Percentiles rank a stretch among this genome's conserved stretches.
These are phyloP conservation scores for Zalophus californianus DNA, from an alignment of 2,797 vertebrate genomes.

Conservation along the genomic window DNA sequence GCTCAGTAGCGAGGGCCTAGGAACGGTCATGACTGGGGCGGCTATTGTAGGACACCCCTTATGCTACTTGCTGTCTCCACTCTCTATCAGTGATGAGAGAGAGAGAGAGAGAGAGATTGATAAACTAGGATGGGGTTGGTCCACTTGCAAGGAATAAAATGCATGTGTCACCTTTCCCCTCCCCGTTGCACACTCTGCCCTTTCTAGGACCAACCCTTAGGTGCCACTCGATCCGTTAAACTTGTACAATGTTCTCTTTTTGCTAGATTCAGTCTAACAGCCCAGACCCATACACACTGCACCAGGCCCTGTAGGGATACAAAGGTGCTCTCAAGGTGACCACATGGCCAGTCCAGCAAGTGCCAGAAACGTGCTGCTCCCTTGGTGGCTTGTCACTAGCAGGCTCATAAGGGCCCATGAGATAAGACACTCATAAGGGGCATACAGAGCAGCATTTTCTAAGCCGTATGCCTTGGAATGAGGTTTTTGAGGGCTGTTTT, in stretches of 20 bases:
- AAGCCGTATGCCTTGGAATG: not conserved
- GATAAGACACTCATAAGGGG: not conserved
- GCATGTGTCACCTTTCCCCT: too few relatives aligned
- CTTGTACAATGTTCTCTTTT: not conserved
- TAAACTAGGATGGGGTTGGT: not conserved
- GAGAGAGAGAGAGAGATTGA: not conserved
- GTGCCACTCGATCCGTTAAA: too few relatives aligned
- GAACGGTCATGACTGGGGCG: not conserved
- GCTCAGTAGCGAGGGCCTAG: not conserved
- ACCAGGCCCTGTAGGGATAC: not conserved
- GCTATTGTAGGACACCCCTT: not conserved
- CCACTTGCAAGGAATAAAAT: not conserved
- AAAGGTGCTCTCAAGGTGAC: not conserved
- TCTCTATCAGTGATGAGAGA: not conserved
- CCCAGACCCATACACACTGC: too few relatives aligned
- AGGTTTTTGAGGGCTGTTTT: not conserved
- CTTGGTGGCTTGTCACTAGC: not conserved
- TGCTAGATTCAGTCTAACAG: not conserved
- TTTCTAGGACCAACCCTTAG: not conserved
- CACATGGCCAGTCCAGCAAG: too few relatives aligned
- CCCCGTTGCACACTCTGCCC: not conserved
- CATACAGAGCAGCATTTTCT: accelerated
- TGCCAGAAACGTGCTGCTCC: not conserved
- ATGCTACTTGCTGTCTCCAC: not conserved
- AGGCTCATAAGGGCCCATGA: not conserved